Percentiles rank a stretch among this genome's conserved stretches.
Conservation (phyloP, 2,797 vertebrate genomes). For the Syndactyla subalaris region DNA sequence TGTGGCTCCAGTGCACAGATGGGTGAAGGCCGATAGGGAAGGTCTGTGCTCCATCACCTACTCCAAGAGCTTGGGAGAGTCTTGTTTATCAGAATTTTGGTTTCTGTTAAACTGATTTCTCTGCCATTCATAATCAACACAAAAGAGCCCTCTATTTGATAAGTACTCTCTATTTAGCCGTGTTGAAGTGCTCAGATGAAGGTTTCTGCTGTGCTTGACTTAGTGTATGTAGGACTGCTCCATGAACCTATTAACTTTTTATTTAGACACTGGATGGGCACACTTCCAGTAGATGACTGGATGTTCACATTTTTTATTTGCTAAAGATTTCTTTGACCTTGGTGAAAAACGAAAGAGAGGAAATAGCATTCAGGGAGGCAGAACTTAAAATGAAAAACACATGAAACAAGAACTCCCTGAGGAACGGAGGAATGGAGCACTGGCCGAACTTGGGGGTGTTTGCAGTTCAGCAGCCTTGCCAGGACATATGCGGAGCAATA, state of each 20-base stretch:
- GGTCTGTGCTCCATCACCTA: background rate
- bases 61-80: background rate
- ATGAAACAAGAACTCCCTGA: slow-evolving; percentile 68
- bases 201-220: background rate
- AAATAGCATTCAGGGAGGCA: slow-evolving; percentile 73
- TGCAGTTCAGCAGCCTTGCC: slow-evolving; percentile 20
- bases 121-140: background rate
- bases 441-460: slow-evolving; percentile 42
- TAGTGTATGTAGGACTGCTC: background rate
- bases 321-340: slow-evolving; percentile 74
- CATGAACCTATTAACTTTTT: slow-evolving; percentile 48
- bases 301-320: slow-evolving; percentile 70
- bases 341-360: slow-evolving; percentile 72
- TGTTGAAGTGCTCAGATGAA: background rate
- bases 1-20: background rate
- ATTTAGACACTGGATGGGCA: slow-evolving; percentile 60
- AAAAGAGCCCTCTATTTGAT: background rate
- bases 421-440: slow-evolving; percentile 65
- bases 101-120: background rate
- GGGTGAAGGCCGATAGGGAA: background rate
- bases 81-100: background rate
- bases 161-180: background rate
- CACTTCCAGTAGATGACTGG: slow-evolving; percentile 60
- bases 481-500: background rate
- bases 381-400: slow-evolving; percentile 78